Conservation (phyloP, 2,113 vertebrate species). For the Lagenorhynchus albirostris region DNA sequence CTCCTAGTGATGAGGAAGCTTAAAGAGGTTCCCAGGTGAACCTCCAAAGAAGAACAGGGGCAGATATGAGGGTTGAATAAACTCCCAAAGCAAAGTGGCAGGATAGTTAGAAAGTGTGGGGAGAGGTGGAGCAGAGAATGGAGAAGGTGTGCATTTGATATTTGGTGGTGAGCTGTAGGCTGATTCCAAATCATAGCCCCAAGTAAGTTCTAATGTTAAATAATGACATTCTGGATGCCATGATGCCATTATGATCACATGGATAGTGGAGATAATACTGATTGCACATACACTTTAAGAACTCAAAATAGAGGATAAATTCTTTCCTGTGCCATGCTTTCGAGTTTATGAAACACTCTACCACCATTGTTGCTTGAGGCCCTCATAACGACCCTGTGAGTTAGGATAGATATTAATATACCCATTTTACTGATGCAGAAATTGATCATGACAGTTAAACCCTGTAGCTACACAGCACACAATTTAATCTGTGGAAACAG, state of each 20-base stretch:
- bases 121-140: not conserved
- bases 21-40: not conserved
- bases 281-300: not conserved
- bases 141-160: not conserved
- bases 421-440: not conserved
- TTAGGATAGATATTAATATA: not conserved
- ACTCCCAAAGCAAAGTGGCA: not conserved
- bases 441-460: not conserved
- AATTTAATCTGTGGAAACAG: not conserved
- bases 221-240: not conserved
- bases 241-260: not conserved
- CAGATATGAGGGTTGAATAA: not conserved
- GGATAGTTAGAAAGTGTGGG: not conserved
- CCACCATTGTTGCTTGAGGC: not conserved
- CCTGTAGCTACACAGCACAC: not conserved
- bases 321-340: not conserved
- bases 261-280: not conserved
- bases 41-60: not conserved
- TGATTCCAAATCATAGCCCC: not conserved
- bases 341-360: not conserved
- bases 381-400: not conserved
- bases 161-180: not conserved
- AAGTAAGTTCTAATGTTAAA: not conserved
- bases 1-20: not conserved
- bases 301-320: not conserved